These are phyloP conservation scores for Agrochola litura DNA, from an alignment of 2,888 invertebrate species.

Conservation along the genomic window DNA sequence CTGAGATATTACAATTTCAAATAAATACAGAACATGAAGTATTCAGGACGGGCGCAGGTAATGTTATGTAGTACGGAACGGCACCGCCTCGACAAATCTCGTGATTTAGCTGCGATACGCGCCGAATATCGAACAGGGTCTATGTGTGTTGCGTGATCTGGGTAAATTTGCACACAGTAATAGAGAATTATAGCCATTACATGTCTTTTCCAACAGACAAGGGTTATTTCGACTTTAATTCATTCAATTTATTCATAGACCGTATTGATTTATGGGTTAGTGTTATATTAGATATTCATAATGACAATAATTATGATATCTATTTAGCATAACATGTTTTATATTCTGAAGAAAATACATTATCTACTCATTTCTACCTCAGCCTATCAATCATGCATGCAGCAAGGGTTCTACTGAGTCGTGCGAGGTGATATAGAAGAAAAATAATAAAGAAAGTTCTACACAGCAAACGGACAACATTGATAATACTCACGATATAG, in stretches of 20 bases:
- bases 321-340: slow-evolving; percentile 17
- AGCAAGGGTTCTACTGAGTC: slow-evolving; percentile 68
- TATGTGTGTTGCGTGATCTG: slow-evolving; percentile 88
- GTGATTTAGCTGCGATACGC: slow-evolving; percentile 89
- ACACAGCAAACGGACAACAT: slow-evolving; percentile 83
- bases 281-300: slow-evolving; percentile 42
- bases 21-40: slow-evolving; percentile 90
- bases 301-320: slow-evolving; percentile 42
- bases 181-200: slow-evolving; percentile 86
- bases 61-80: slow-evolving; percentile 87
- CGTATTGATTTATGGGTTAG: slow-evolving; percentile 55
- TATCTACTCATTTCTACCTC: slow-evolving; percentile 20
- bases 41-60: slow-evolving; percentile 89
- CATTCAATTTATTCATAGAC: slow-evolving; percentile 52
- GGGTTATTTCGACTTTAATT: slow-evolving; percentile 55
- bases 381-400: slow-evolving; percentile 63
- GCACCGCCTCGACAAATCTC: slow-evolving; percentile 89
- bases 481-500: slow-evolving; percentile 96
- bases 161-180: slow-evolving; percentile 87
- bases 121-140: slow-evolving; percentile 87
- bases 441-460: slow-evolving; percentile 55
- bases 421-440: slow-evolving; percentile 74
- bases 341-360: slow-evolving; percentile 14
- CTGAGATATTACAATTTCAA: slow-evolving; percentile 90
- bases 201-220: slow-evolving; percentile 60